phyloP scores from a whole-genome alignment of 2,888 invertebrate species.

The Malacosoma neustria region DNA sequence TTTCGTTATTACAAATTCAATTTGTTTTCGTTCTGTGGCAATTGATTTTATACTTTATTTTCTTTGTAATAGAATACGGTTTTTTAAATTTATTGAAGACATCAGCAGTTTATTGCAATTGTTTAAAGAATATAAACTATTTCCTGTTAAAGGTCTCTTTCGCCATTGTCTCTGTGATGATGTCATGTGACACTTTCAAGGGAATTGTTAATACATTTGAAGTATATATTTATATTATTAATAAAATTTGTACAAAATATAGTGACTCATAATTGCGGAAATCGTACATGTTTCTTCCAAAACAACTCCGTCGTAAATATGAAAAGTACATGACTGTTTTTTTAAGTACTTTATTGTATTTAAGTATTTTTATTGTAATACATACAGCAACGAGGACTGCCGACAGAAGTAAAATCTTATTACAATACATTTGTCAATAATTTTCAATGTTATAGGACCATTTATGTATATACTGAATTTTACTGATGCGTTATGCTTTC shows the following conservation, averaged over 20 bases:
- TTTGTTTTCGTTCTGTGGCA: conserved; percentile 5
- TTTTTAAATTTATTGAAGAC: conserved; percentile 15
- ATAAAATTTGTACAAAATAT: not conserved
- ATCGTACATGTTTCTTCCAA: conserved; percentile 1
- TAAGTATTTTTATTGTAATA: not conserved
- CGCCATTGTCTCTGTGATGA: conserved; percentile 56
- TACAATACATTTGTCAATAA: too few relatives aligned
- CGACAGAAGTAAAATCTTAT: too few relatives aligned
- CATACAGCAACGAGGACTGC: too few relatives aligned
- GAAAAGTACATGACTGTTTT: not conserved
- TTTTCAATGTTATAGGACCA: too few relatives aligned
- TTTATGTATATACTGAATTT: too few relatives aligned
- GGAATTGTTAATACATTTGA: conserved; percentile 29
- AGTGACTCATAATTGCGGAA: conserved; percentile 4
- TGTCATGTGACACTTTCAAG: conserved; percentile 46
- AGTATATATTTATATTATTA: conserved; percentile 5
- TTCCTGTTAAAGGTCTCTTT: conserved; percentile 62
- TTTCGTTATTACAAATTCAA: conserved; percentile 25
- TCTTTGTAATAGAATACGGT: conserved; percentile 12
- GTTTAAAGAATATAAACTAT: conserved; percentile 64
- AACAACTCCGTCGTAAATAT: conserved; percentile 2
- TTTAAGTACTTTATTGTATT: not conserved
- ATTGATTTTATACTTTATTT: conserved; percentile 17
- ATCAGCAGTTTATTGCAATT: conserved; percentile 50
- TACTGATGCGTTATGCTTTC: too few relatives aligned